A percentile compares a stretch with the other conserved stretches of the same genome.
Conservation (phyloP, 2,113 vertebrate genomes). For the Prochilodus magdalenae region DNA sequence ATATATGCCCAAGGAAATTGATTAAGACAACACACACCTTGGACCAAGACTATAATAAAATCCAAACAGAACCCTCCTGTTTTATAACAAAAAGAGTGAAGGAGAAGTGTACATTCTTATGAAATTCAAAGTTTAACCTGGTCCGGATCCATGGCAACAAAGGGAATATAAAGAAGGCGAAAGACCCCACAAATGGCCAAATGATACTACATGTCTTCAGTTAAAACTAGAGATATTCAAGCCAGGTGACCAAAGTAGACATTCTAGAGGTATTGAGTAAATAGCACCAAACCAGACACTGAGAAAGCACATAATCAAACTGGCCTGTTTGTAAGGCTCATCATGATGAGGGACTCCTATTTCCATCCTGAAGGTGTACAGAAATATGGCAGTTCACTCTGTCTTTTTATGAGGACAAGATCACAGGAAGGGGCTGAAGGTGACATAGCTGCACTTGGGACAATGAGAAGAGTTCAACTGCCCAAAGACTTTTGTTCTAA, state of each 20-base stretch:
- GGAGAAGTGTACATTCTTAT: neutral
- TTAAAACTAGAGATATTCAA: constrained; percentile 13
- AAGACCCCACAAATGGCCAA: neutral
- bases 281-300: neutral
- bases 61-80: neutral
- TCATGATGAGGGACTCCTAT: neutral
- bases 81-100: neutral
- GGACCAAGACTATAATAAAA: neutral
- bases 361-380: neutral
- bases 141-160: constrained; percentile 46
- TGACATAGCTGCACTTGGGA: too few species aligned
- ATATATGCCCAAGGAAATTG: constrained; percentile 21
- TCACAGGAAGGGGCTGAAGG: too few species aligned
- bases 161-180: neutral
- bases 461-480: too few species aligned
- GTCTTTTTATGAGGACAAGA: neutral
- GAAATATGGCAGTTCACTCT: neutral
- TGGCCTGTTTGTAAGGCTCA: neutral
- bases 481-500: neutral
- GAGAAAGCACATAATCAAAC: neutral
- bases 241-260: constrained; percentile 3
- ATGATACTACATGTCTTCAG: neutral
- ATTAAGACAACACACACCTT: constrained; percentile 6
- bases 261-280: constrained; percentile 5
- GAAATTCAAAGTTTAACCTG: too few species aligned